phyloP scores from a whole-genome alignment of 2,113 vertebrate genomes.

The Leptosomus discolor region DNA sequence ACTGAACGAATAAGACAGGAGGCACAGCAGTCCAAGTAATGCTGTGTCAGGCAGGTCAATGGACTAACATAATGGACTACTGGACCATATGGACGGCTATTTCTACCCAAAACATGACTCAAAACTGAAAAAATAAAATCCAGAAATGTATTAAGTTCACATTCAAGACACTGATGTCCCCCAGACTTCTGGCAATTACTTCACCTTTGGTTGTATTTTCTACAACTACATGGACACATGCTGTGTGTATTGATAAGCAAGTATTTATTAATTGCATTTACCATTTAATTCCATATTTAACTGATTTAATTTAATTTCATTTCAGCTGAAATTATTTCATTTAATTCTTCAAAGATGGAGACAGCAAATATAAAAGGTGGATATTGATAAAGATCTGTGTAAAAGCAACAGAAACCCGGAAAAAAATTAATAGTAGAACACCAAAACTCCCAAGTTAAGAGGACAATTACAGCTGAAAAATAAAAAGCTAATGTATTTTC shows the following conservation, averaged over 20 bases:
- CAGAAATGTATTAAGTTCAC: neutral
- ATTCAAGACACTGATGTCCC: neutral
- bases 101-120: neutral
- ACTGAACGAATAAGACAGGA: neutral
- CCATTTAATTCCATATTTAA: neutral
- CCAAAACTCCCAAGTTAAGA: neutral
- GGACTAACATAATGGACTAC: neutral
- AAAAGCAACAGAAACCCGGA: neutral
- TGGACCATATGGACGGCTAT: neutral
- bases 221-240: neutral
- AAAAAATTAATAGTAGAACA: neutral
- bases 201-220: neutral
- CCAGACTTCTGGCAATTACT: neutral
- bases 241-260: neutral
- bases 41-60: neutral
- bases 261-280: neutral
- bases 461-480: constrained; percentile 7
- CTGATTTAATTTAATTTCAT: neutral
- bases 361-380: neutral
- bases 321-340: neutral
- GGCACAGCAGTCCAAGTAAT: neutral
- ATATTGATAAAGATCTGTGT: neutral
- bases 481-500: constrained; percentile 14
- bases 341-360: neutral
- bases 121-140: neutral